Evolutionary conservation across 2,888 invertebrate species (phyloP).

Genomic region (Blomia tropicalis): DNA sequence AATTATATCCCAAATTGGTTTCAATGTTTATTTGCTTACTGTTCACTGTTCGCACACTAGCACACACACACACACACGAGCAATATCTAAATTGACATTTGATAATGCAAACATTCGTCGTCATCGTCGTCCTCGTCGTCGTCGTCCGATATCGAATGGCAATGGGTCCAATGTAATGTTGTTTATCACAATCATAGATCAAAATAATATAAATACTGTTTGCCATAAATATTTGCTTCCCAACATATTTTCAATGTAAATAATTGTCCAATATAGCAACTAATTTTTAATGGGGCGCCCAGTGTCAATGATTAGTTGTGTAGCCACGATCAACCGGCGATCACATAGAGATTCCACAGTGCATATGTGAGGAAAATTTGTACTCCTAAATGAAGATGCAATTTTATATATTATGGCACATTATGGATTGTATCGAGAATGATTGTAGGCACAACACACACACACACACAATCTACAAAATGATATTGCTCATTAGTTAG

Average conservation of each 20-base stretch:
- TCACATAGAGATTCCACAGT: no score
- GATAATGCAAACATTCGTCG: conserved; percentile 1
- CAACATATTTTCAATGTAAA: neutral
- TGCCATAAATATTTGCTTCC: conserved; percentile 3
- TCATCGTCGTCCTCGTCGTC: neutral
- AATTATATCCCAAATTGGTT: neutral
- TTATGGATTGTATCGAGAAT: neutral
- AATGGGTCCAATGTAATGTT: no score
- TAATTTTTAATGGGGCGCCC: conserved; percentile 7
- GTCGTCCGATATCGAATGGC: no score
- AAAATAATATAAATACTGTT: no score
- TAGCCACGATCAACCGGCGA: no score
- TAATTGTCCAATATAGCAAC: neutral
- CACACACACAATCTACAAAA: neutral
- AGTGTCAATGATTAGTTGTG: no score
- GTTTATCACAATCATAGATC: no score
- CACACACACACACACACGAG: neutral
- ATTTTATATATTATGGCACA: neutral
- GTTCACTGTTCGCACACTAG: neutral
- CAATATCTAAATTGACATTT: conserved; percentile 10
- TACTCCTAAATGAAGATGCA: no score
- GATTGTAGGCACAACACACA: no score
- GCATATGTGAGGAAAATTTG: no score
- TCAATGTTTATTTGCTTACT: conserved; percentile 3
- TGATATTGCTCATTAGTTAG: neutral